A percentile compares a stretch with the other conserved stretches of the same genome.
Conservation (phyloP, 2,113 vertebrate species). For the Promerops cafer region DNA sequence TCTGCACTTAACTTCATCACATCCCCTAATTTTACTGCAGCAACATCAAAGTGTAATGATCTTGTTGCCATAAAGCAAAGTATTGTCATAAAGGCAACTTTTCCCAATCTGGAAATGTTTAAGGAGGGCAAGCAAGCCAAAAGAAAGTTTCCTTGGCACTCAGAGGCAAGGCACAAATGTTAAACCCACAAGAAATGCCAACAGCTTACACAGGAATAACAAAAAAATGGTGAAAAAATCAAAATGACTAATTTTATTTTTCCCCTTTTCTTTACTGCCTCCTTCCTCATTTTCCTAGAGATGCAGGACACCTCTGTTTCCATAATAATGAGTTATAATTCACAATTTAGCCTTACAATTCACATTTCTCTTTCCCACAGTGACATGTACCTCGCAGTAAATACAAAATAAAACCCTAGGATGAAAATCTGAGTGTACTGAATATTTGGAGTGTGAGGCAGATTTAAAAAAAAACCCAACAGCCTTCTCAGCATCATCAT, state of each 20-base stretch:
- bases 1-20: constrained; percentile 20
- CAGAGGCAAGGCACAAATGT: not conserved
- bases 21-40: constrained; percentile 24
- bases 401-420: not conserved
- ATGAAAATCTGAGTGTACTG: not conserved
- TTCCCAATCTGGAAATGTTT: not conserved
- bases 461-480: not conserved
- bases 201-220: not conserved
- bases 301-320: not conserved
- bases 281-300: not conserved
- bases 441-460: not conserved
- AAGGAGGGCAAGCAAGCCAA: not conserved
- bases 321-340: not conserved
- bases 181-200: not conserved
- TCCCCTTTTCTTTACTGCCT: not conserved
- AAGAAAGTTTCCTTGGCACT: not conserved
- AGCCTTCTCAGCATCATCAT: not conserved
- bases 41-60: constrained; percentile 20
- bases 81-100: constrained; percentile 1
- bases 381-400: not conserved
- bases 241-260: not conserved
- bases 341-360: not conserved
- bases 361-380: not conserved
- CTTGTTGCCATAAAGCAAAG: constrained; percentile 12
- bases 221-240: not conserved